Evolutionary conservation across 2,113 vertebrate species (phyloP), one percentile per base, ranked within the genome.

Genomic region (Semnopithecus entellus): DNA sequence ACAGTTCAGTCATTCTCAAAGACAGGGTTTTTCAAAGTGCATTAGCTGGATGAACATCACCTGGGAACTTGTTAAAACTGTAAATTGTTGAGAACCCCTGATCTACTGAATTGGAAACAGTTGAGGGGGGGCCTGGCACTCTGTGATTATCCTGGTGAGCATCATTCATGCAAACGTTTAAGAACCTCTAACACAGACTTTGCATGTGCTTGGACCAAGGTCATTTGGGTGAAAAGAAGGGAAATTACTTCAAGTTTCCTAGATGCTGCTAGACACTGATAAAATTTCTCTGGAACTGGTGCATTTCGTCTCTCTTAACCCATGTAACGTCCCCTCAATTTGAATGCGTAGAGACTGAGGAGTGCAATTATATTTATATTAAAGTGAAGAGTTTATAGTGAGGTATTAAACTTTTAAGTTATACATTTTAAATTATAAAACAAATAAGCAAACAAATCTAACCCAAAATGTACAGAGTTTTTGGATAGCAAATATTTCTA

Each of bases 361-460:
- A 57, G 13, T 64, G 7, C 2, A 78, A 23, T 88, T 61, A 32
- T 22, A 48, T 90, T 66, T 48, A 32, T n/a, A 12, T 22, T 52
- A 5, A 22, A 3, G 7, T 52, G 13, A 82, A 22, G 32, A 84
- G 73, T 57, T 75, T 59, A 57, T 43, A 66, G 8, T 78, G 55
- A 32, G 14, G 13, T 45, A 70, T 57, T 79, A 55, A 20, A 22
- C 30, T 52, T 52, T 38, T 86, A 61, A 61, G 61, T 32, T 64
- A 32, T 64, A 64, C 30, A 64, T 94, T 92, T 73, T 45, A 23
- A 91, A 95, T 89, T 94, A 84, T 0, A 78, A 88, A 73, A 14
- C 13, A 64, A 94, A 81, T 32, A 78, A 66, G 18, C 18, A 50
- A 92, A 13, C 35, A 94, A 55, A 87, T 90, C 35, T 43, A 68